phyloP scores from a whole-genome alignment of 2,888 invertebrate genomes.

The Scaptomyza tumidula region DNA sequence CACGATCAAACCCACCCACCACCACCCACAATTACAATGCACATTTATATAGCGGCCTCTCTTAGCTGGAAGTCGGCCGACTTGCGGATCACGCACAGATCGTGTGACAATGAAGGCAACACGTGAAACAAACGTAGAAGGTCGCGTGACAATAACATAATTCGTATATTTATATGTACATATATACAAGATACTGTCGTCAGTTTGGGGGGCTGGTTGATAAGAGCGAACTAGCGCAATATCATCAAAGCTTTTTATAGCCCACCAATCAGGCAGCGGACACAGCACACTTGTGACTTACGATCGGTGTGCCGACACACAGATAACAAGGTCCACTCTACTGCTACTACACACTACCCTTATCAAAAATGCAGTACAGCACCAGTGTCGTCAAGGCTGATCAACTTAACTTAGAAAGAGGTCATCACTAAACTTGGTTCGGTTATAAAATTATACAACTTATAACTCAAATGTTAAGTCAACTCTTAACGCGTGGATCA shows the following conservation, averaged over 20 bases:
- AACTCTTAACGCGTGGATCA: neutral
- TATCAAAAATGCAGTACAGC: constrained; percentile 21
- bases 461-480: neutral
- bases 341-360: constrained; percentile 21
- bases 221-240: constrained; percentile 67
- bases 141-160: constrained; percentile 75
- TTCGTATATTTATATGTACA: constrained; percentile 8
- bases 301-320: constrained; percentile 65
- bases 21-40: constrained; percentile 23
- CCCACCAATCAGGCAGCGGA: constrained; percentile 61
- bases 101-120: constrained; percentile 56
- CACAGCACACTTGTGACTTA: constrained; percentile 41
- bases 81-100: constrained; percentile 63
- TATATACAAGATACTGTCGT: neutral
- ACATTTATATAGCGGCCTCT: constrained; percentile 27
- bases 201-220: constrained; percentile 30
- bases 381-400: constrained; percentile 32
- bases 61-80: constrained; percentile 39
- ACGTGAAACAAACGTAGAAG: constrained; percentile 67
- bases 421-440: neutral
- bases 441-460: neutral
- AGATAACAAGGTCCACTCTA: constrained; percentile 57
- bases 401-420: neutral
- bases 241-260: constrained; percentile 68
- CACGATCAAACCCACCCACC: constrained; percentile 5